Evolutionary conservation across 2,113 vertebrate species (phyloP).

Genomic region (Andinoacara biseriatus): DNA sequence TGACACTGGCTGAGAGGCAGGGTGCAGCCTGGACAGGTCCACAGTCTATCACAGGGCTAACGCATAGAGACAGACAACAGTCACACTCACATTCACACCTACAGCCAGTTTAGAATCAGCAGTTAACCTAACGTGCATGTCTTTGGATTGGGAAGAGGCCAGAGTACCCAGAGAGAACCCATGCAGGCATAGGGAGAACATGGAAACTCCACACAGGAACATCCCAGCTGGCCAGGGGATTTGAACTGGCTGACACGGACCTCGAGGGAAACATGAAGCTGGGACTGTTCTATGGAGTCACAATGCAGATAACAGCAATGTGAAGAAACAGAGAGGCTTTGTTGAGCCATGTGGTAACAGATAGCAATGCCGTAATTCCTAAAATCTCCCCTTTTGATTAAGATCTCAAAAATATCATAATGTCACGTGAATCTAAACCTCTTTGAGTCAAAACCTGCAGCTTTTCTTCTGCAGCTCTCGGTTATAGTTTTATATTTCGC

Average conservation of each 20-base stretch:
- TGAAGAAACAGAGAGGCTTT: neutral
- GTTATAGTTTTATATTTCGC: neutral
- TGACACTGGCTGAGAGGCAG: neutral
- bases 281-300: neutral
- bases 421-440: neutral
- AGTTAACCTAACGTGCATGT: neutral
- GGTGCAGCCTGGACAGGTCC: neutral
- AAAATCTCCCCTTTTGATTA: neutral
- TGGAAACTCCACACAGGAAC: neutral
- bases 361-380: neutral
- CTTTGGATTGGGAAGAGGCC: neutral
- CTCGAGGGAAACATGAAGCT: neutral
- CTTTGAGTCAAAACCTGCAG: neutral
- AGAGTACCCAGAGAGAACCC: neutral
- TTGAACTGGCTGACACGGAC: neutral
- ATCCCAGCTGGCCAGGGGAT: neutral
- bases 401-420: neutral
- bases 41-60: neutral
- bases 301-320: slow-evolving; percentile 1
- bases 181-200: neutral
- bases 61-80: neutral
- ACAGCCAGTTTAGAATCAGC: neutral
- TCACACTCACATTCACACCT: neutral
- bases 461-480: neutral
- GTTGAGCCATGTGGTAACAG: neutral